Evolutionary conservation across 2,888 invertebrate species (phyloP).

Genomic region (Eristalis intricaria): DNA sequence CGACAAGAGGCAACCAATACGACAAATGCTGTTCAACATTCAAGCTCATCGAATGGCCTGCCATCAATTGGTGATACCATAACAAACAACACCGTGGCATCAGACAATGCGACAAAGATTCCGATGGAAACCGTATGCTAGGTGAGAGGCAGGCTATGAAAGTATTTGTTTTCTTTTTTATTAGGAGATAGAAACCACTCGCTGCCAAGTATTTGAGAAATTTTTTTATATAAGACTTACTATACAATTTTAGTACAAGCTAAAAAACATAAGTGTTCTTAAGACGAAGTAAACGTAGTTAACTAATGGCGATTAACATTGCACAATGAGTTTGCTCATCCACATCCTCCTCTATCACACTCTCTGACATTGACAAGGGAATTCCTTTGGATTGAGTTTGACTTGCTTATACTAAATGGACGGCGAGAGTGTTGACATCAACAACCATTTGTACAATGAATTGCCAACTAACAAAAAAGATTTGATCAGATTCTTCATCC

Average conservation of each 20-base stretch:
- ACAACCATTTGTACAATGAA: not conserved
- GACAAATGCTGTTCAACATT: conserved; percentile 86
- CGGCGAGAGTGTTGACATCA: not conserved
- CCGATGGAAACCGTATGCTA: conserved; percentile 86
- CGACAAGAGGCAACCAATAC: conserved; percentile 83
- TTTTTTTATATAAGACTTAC: conserved; percentile 56
- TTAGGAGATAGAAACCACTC: not conserved
- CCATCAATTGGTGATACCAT: conserved; percentile 85
- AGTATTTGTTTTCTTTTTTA: conserved; percentile 45
- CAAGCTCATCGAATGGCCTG: conserved; percentile 89
- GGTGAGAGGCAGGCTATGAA: conserved; percentile 70
- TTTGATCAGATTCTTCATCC: not conserved
- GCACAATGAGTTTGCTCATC: not conserved
- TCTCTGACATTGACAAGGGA: not conserved
- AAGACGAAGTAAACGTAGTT: conserved; percentile 20
- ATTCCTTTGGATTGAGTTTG: not conserved
- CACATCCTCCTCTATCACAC: not conserved
- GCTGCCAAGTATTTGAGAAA: conserved; percentile 65
- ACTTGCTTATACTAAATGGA: not conserved
- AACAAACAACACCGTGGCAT: conserved; percentile 61
- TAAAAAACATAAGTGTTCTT: conserved; percentile 58
- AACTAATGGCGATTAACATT: conserved; percentile 2
- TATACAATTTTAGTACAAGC: conserved; percentile 56
- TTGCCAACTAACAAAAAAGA: not conserved
- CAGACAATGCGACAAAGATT: conserved; percentile 79